Percentiles rank a stretch among this genome's conserved stretches.
Evolutionary conservation across 2,888 invertebrate species (phyloP).

Genomic region (Cantharis rufa): DNA sequence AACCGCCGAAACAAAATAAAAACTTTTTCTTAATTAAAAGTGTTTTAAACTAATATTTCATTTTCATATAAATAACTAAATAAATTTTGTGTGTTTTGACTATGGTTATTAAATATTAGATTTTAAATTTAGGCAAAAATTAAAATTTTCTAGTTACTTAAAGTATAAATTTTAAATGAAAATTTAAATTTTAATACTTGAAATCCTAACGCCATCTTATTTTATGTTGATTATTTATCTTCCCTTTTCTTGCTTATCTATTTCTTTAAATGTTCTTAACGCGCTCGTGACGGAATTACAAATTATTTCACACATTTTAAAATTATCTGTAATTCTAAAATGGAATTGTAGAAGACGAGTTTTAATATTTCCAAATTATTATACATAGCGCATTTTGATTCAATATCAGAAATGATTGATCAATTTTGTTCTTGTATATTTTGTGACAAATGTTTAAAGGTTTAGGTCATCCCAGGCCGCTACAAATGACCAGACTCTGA

Average conservation of each 20-base stretch:
- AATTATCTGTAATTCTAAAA: not conserved
- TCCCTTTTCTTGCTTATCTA: not conserved
- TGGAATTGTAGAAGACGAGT: not conserved
- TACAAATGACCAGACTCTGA: conserved; percentile 39
- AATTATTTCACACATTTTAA: not conserved
- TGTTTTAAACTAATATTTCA: not conserved
- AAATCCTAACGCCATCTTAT: not conserved
- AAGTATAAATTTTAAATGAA: not conserved
- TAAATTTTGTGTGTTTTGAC: not conserved
- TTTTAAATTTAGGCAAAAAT: not conserved
- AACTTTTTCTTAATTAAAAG: not conserved
- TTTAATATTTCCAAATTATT: not conserved
- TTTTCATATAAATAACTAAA: not conserved
- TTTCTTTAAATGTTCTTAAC: not conserved
- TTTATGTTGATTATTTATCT: not conserved
- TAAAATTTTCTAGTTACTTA: not conserved
- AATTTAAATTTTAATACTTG: not conserved
- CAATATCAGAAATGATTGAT: conserved; percentile 1
- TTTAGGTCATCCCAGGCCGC: conserved; percentile 30
- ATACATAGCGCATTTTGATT: not conserved
- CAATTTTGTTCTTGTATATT: conserved; percentile 9
- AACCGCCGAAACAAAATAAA: not conserved
- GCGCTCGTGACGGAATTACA: not conserved
- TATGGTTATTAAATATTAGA: not conserved
- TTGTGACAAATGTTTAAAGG: conserved; percentile 26